Base-by-base conservation (phyloP, 2,888 invertebrate genomes). In the Agonopterix alstromeriana region DNA sequence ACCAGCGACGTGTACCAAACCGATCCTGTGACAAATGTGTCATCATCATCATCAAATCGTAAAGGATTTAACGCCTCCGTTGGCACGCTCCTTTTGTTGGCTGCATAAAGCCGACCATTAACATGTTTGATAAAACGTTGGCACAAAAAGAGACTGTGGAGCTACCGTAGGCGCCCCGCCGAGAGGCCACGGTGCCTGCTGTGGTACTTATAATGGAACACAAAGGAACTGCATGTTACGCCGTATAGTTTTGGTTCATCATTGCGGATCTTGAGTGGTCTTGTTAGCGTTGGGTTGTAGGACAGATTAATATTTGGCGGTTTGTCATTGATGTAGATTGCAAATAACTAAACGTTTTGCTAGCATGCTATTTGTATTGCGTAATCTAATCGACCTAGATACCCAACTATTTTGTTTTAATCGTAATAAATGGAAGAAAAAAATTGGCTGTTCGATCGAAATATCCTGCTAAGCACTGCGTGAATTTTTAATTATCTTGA, bases 61-160 rank as follows among this genome's bases (percentile, higher is more conserved):
- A 82, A 87, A 84, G 89, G 89, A 89, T 89, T 89, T 89, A 87
- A 89, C 89, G 89, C 88, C 84, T 88, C 82, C 70, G 82, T 87
- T 88, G 77, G 83, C 89, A 84, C 84, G 79, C 84, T 88, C 77
- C 85, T 81, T 87, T 87, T 88, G 87, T 88, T 83, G 81, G 74
- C 62, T 70, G 68, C 74, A 86, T 84, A 87, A 87, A 82, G 84
- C 83, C 81, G 82, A 70, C 85, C 87, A 88, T 87, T 86, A 87
- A 81, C 80, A 82, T 87, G 86, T 87, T 88, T 87, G 86, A 85
- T 88, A 84, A 82, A 82, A 86, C 72, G 82, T 74, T 82, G 80
- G 75, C 72, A 87, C 79, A 88, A 87, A 85, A 87, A 87, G 82
- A 84, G 73, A 81, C 75, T 66, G 74, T 60, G 68, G 66, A 61